Evolutionary conservation across 2,797 vertebrate species (phyloP).

Genomic region (Microhierax caerulescens): DNA sequence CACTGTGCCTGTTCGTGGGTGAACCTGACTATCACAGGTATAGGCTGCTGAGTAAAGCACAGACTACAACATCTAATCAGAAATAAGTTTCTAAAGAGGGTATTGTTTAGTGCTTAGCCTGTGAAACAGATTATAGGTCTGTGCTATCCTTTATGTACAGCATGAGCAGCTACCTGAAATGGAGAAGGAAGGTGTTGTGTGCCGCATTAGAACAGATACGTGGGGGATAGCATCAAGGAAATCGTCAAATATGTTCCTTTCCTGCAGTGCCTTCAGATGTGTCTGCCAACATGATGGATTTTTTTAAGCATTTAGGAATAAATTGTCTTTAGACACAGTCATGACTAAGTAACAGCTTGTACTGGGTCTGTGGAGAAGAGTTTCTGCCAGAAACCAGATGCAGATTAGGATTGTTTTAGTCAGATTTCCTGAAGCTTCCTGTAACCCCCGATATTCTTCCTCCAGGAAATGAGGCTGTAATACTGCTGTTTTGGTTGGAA

Average conservation of each 20-base stretch:
- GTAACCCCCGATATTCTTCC: background rate
- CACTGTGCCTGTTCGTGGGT: background rate
- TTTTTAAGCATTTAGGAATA: background rate
- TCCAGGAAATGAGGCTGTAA: background rate
- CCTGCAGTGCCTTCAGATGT: background rate
- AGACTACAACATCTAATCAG: background rate
- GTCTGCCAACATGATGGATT: background rate
- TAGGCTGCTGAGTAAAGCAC: background rate
- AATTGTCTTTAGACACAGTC: background rate
- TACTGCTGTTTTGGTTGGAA: background rate
- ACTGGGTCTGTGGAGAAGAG: background rate
- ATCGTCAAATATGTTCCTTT: background rate
- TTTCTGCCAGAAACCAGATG: background rate
- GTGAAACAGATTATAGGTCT: background rate
- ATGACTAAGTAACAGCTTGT: background rate
- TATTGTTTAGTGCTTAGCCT: background rate
- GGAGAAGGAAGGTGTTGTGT: background rate
- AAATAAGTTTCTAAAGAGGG: background rate
- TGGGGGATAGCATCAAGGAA: background rate
- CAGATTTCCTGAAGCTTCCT: background rate
- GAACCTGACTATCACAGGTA: background rate
- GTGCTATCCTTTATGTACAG: background rate
- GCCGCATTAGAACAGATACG: background rate
- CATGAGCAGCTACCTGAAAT: background rate
- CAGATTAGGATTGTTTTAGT: background rate